Evolutionary conservation across 1,140 invertebrate species (phyloP), one percentile per base, ranked within the genome.

Genomic region (Drusus annulatus): DNA sequence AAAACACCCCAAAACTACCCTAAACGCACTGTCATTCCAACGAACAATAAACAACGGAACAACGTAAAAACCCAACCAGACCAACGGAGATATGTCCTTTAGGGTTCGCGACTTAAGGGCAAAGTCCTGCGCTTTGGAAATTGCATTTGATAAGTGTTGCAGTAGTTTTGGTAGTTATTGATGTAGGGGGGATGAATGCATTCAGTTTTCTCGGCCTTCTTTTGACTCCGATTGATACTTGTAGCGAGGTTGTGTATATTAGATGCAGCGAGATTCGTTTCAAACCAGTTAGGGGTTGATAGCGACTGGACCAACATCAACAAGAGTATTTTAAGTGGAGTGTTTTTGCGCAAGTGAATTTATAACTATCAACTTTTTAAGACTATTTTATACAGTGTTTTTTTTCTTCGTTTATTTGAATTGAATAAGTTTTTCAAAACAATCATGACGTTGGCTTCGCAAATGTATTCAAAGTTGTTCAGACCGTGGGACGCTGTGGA

Each of bases 401-500:
- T n/a, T n/a, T n/a, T n/a, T n/a, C n/a, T n/a, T n/a, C 0, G 2
- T 7, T 36, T 36, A 6, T 4, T 7, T 36, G 5, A 8, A n/a
- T 31, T 50, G 23, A 50, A 52, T 19, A 3, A 71, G n/a, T 71
- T 25, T 65, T 2, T 56, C 28, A 52, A 28, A 36, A 36, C 25
- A 50, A 74, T 78, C n/a, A 82, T 82, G 75, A 52, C 78, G 10
- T 25, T 82, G 4, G 71, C 71, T 6, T 83, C 81, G 51, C 71
- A 78, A 76, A 77, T 74, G 69, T 83, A 79, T 79, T 83, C 87
- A 6, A 87, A 87, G 80, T 83, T 90, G 4, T 90, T 90, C 69
- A 87, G 89, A 74, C 89, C 89, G 56, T 90, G 89, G 89, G 88
- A 90, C 82, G 85, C 86, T 69, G 86, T 85, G 85, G 87, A 88